These are phyloP conservation scores for Anhinga rufa DNA, from an alignment of 2,113 vertebrate species.

Conservation along the genomic window DNA sequence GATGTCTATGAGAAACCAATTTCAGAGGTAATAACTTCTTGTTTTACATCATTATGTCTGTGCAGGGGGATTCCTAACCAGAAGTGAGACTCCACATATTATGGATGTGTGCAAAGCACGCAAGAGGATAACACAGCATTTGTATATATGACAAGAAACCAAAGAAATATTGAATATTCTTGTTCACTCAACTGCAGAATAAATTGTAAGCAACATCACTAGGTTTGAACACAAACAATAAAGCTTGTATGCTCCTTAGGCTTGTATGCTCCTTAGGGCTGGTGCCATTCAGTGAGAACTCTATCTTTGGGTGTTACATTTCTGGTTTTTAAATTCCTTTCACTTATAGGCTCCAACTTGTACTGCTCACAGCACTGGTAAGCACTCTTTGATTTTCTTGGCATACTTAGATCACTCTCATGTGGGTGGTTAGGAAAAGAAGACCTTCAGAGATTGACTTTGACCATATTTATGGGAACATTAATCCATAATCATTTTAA, in stretches of 20 bases:
- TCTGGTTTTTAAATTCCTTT: not conserved
- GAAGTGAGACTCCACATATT: not conserved
- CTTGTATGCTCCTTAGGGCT: not conserved
- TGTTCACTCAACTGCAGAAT: not conserved
- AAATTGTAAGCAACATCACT: not conserved
- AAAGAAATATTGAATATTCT: not conserved
- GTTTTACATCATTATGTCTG: not conserved
- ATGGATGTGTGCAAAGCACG: not conserved
- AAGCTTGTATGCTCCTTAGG: not conserved
- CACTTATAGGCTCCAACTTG: not conserved
- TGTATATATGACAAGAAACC: not conserved
- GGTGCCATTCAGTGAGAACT: not conserved
- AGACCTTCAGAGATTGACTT: not conserved
- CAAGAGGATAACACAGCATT: not conserved
- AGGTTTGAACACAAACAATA: not conserved
- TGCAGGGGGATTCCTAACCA: not conserved
- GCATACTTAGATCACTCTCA: not conserved
- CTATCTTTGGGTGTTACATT: not conserved
- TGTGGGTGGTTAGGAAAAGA: not conserved
- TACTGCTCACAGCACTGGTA: not conserved
- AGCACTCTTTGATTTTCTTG: not conserved
- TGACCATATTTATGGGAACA: not conserved
- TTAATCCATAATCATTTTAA: not conserved
- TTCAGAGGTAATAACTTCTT: conserved; percentile 81
- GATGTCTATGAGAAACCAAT: conserved; percentile 94